Percentiles rank a stretch among this genome's conserved stretches.
Conservation (phyloP, 2,888 invertebrate species). For the Operophtera brumata region DNA sequence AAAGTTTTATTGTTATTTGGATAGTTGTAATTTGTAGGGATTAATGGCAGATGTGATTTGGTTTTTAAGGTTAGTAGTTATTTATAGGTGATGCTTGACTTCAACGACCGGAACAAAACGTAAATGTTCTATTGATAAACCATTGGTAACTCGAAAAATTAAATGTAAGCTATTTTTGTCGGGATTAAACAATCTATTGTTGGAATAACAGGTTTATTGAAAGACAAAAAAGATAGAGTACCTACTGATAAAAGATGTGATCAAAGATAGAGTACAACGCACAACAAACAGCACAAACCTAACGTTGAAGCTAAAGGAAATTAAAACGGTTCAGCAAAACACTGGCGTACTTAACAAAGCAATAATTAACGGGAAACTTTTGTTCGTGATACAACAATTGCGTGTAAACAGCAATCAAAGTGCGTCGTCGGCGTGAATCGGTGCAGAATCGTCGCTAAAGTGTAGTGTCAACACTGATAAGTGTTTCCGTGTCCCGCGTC, state of each 20-base stretch:
- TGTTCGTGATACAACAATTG: slow-evolving; percentile 11
- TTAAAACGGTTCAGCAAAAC: background rate
- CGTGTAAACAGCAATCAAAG: slow-evolving; percentile 33
- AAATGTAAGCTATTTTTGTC: background rate
- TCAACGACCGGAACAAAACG: background rate
- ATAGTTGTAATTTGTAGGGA: slow-evolving; percentile 51
- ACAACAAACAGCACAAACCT: background rate
- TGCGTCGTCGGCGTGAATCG: slow-evolving; percentile 45
- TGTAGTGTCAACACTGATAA: slow-evolving; percentile 78
- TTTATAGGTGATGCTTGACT: slow-evolving; percentile 24
- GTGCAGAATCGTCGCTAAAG: slow-evolving; percentile 68
- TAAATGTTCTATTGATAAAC: slow-evolving; percentile 9
- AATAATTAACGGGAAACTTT: slow-evolving; percentile 1
- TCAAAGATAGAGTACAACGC: background rate
- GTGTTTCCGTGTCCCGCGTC: slow-evolving; percentile 71
- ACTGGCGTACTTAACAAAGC: no score
- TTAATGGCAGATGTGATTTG: slow-evolving; percentile 47
- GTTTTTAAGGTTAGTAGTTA: slow-evolving; percentile 27
- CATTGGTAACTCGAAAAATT: no score
- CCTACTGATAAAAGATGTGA: background rate
- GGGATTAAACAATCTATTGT: background rate
- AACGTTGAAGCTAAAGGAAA: background rate
- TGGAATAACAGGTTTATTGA: no score
- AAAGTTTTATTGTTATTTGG: slow-evolving; percentile 50
- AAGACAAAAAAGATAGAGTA: background rate